phyloP scores from a whole-genome alignment of 2,113 vertebrate species.

The Naja naja region DNA sequence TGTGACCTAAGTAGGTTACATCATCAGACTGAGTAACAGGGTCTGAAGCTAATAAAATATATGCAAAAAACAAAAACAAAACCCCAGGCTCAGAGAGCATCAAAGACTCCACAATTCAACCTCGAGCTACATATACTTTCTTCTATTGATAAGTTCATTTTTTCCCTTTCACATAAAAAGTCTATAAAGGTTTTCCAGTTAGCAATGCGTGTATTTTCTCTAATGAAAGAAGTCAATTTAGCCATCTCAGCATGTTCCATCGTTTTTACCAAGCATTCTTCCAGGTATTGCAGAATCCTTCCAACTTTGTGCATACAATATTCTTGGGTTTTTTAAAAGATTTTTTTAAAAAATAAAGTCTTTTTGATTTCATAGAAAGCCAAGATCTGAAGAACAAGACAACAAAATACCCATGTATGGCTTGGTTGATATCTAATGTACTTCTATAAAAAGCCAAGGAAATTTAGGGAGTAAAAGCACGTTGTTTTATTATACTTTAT shows the following conservation, averaged over 20 bases:
- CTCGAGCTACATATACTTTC: background rate
- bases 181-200: background rate
- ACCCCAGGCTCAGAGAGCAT: background rate
- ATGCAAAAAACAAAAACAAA: no score
- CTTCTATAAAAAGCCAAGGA: constrained; percentile 31
- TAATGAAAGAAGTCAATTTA: background rate
- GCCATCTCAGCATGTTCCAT: background rate
- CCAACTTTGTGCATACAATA: background rate
- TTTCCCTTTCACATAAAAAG: background rate
- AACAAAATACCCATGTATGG: constrained; percentile 3
- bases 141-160: background rate
- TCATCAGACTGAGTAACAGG: background rate
- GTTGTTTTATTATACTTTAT: constrained; percentile 15
- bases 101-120: background rate
- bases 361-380: background rate
- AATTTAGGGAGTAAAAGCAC: constrained; percentile 38
- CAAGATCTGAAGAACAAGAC: constrained; percentile 34
- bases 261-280: background rate
- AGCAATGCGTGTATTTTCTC: background rate
- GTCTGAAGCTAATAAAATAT: background rate
- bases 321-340: background rate
- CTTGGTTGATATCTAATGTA: background rate
- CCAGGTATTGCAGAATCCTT: background rate
- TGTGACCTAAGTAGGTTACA: background rate
- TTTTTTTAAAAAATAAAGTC: background rate